These are phyloP conservation scores for Holacanthella duospinosa DNA, from an alignment of 2,888 invertebrate species.

Conservation along the genomic window DNA sequence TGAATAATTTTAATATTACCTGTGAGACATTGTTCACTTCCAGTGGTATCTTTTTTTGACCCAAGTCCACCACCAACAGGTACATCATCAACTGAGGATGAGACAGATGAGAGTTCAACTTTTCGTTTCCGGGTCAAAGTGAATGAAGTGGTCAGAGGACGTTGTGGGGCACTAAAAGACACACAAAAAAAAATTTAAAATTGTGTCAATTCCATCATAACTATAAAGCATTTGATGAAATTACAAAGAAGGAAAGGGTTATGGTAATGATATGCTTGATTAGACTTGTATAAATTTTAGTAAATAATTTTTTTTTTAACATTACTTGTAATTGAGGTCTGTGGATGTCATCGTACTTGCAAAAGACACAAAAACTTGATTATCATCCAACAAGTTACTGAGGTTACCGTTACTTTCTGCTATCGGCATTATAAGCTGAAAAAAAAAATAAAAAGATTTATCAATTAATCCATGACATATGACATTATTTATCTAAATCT, in stretches of 20 bases:
- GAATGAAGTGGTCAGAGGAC: slow-evolving; percentile 42
- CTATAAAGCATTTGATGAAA: too few species aligned
- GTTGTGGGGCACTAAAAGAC: slow-evolving; percentile 15
- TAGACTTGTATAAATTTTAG: too few species aligned
- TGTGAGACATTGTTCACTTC: slow-evolving; percentile 31
- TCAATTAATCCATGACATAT: not conserved
- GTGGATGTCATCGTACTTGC: not conserved
- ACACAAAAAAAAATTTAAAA: not conserved
- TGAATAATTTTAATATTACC: too few species aligned
- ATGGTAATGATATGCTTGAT: too few species aligned
- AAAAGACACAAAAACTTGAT: slow-evolving; percentile 13
- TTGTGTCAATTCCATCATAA: too few species aligned
- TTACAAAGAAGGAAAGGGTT: not conserved
- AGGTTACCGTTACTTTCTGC: slow-evolving; percentile 27
- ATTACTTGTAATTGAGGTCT: slow-evolving; percentile 13
- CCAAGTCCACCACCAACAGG: slow-evolving; percentile 16
- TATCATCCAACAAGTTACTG: slow-evolving; percentile 11
- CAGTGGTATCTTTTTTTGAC: slow-evolving; percentile 26
- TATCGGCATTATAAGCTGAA: slow-evolving; percentile 31
- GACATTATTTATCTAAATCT: not conserved
- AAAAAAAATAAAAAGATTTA: slow-evolving; percentile 5
- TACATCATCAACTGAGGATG: slow-evolving; percentile 37
- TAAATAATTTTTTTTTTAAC: too few species aligned
- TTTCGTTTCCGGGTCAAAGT: slow-evolving; percentile 53
- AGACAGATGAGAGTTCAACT: slow-evolving; percentile 50